phyloP scores from a whole-genome alignment of 2,113 vertebrate genomes.

The mouse (Mus musculus) region DNA sequence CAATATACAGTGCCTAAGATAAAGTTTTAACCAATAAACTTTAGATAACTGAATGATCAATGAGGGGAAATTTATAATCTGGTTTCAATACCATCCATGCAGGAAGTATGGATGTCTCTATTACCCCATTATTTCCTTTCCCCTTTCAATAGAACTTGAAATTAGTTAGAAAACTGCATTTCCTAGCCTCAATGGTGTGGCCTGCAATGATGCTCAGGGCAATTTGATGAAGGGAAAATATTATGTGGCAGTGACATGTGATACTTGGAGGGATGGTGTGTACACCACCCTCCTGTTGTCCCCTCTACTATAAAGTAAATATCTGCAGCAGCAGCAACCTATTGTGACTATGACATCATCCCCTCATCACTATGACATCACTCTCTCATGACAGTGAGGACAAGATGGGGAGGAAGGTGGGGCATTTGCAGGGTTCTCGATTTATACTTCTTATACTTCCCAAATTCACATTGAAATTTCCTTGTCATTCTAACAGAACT shows the following conservation, averaged over 20 bases:
- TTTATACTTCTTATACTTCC: background rate
- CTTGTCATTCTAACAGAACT: background rate
- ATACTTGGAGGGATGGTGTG: background rate
- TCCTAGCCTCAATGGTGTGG: background rate
- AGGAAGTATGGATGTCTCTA: background rate
- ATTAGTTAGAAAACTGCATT: background rate
- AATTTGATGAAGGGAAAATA: background rate
- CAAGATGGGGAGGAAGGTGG: background rate
- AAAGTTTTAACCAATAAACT: background rate
- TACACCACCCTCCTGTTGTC: too few relatives aligned
- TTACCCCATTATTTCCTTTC: too few relatives aligned
- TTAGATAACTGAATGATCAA: background rate
- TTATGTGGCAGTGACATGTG: background rate
- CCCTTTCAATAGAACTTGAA: background rate
- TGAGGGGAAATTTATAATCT: background rate
- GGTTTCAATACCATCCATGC: background rate
- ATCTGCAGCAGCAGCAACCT: background rate
- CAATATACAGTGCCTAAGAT: background rate
- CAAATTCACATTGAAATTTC: background rate
- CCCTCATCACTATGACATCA: background rate
- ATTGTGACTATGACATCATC: background rate
- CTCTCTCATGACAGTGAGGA: background rate
- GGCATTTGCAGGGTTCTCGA: background rate
- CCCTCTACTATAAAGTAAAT: background rate
- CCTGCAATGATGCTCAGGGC: background rate